phyloP scores from a whole-genome alignment of 2,888 invertebrate genomes.

The Auanema sp. region DNA sequence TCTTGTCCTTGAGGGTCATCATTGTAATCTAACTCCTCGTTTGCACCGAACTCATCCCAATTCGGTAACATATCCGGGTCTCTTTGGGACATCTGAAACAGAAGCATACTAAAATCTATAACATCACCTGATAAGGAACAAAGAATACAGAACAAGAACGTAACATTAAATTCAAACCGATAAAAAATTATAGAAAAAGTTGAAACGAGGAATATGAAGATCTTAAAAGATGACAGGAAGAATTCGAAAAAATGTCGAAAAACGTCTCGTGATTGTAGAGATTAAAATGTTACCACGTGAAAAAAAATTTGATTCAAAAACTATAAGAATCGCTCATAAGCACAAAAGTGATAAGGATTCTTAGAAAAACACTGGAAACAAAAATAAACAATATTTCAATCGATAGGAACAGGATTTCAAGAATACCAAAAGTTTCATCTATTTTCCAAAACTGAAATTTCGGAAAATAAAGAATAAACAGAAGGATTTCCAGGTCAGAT shows the following conservation, averaged over 20 bases:
- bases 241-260: no score
- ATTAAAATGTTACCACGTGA: no score
- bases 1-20: not conserved
- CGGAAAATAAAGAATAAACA: not conserved
- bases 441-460: not conserved
- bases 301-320: no score
- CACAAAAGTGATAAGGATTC: no score
- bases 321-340: no score
- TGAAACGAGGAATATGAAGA: no score
- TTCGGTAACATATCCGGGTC: conserved; percentile 19
- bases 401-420: not conserved
- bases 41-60: conserved; percentile 27
- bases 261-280: no score
- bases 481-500: not conserved
- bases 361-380: not conserved
- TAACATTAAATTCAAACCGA: not conserved
- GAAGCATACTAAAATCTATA: conserved; percentile 4
- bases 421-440: not conserved
- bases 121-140: not conserved
- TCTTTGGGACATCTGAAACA: conserved; percentile 13
- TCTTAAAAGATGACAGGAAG: no score
- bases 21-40: conserved; percentile 26
- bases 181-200: not conserved
- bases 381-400: conserved; percentile 1
- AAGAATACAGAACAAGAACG: conserved; percentile 1